Conservation (phyloP, 2,797 vertebrate species). For the Pristis pectinata region DNA sequence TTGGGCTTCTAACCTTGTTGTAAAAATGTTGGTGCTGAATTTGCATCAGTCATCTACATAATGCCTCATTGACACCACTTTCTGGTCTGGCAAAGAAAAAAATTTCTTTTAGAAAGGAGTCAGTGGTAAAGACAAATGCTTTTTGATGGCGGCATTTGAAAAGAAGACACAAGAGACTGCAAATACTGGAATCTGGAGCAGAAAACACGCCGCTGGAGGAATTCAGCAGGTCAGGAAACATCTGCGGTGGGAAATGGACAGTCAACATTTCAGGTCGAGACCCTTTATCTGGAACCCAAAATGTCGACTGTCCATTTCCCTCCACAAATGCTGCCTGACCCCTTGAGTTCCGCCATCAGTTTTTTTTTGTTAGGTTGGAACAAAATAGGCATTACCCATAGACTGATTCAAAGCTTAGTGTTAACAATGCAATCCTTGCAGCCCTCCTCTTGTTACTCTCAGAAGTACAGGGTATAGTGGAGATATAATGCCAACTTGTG, state of each 20-base stretch:
- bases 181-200: no score
- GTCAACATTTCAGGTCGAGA: no score
- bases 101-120: background rate
- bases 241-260: no score
- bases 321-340: no score
- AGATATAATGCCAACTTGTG: background rate
- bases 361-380: background rate
- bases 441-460: background rate
- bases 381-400: background rate
- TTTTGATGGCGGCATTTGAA: background rate
- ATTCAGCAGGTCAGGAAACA: no score
- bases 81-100: background rate
- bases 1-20: background rate
- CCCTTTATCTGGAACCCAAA: no score
- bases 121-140: background rate
- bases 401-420: background rate
- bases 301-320: no score
- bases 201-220: no score
- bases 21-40: no score
- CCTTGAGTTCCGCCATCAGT: no score
- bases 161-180: background rate
- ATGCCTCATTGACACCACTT: background rate
- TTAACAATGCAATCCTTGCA: background rate
- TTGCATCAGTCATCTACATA: background rate
- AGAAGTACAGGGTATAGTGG: background rate